A percentile compares a stretch with the other conserved stretches of the same genome.
Conservation (phyloP, 2,113 vertebrate genomes). For the Cyphomyrus plagiostoma region DNA sequence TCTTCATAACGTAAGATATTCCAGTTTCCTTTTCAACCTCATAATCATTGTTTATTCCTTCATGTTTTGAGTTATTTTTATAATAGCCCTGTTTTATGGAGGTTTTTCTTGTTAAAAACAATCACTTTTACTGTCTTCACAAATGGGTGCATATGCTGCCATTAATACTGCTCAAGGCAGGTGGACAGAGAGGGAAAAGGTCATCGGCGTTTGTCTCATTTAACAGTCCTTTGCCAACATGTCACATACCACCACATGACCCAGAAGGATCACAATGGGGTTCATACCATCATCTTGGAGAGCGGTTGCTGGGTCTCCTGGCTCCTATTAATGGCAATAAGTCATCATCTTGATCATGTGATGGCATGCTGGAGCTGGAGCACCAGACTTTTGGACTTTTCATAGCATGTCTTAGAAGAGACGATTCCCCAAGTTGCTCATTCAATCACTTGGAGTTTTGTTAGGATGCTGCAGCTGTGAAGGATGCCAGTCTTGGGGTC, state of each 20-base stretch:
- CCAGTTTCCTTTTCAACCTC: not conserved
- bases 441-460: not conserved
- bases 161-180: not conserved
- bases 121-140: not conserved
- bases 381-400: not conserved
- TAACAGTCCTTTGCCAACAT: not conserved
- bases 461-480: not conserved
- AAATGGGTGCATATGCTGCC: not conserved
- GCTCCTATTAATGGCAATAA: not conserved
- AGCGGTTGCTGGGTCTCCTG: not conserved
- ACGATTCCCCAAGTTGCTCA: not conserved
- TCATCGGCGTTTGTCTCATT: not conserved
- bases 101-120: not conserved
- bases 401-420: not conserved
- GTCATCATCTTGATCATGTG: not conserved
- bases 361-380: not conserved
- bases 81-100: not conserved
- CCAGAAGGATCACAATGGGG: not conserved
- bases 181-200: not conserved
- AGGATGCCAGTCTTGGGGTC: not conserved
- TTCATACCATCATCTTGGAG: not conserved
- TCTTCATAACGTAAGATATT: not conserved
- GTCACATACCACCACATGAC: not conserved
- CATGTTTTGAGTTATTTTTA: not conserved
- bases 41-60: not conserved